Conservation (phyloP, 2,888 invertebrate genomes). For the Mayetiola destructor region DNA sequence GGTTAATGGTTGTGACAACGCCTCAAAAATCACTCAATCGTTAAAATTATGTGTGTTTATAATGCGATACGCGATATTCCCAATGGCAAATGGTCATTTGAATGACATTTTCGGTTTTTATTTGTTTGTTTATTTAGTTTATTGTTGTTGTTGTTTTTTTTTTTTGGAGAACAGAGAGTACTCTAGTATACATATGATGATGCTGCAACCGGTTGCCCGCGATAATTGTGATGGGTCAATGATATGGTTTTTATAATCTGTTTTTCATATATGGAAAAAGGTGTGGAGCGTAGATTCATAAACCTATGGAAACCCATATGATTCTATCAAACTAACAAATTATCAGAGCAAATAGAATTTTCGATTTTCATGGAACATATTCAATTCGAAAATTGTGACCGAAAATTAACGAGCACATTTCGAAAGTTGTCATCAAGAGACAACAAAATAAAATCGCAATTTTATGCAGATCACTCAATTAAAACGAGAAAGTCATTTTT, state of each 20-base stretch:
- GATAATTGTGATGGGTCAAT: no score
- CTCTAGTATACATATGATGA: no score
- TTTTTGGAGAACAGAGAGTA: no score
- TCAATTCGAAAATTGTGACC: neutral
- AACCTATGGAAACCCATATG: neutral
- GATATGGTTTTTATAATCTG: no score
- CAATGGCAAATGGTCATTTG: neutral
- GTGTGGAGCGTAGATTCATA: neutral
- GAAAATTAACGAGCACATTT: no score
- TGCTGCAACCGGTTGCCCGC: no score
- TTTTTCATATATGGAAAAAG: neutral
- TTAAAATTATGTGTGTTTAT: neutral
- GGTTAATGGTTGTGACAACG: conserved; percentile 1
- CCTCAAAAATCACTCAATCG: neutral
- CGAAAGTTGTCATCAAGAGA: neutral
- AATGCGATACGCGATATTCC: no score
- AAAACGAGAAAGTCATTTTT: neutral
- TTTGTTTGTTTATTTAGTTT: no score
- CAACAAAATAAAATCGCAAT: neutral
- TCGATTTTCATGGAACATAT: neutral
- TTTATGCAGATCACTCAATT: neutral
- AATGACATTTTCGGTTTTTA: no score
- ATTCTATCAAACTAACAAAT: neutral
- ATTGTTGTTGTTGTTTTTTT: neutral
- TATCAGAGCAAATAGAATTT: conserved; percentile 2